Base-by-base conservation (phyloP, 2,888 invertebrate genomes). In the Crepidodera aurea region DNA sequence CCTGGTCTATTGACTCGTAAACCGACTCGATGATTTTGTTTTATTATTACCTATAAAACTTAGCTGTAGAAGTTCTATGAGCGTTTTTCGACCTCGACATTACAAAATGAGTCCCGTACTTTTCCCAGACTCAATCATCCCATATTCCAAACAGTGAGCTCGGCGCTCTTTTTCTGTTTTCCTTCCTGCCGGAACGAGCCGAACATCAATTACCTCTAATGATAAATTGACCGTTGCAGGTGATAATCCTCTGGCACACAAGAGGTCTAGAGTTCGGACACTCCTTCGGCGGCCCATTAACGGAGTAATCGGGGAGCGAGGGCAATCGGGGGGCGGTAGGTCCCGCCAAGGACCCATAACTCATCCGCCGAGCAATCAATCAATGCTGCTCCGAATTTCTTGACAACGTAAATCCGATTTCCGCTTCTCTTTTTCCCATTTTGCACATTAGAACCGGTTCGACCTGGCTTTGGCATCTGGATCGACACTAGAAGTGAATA, bases 401-500 rank as follows among this genome's bases (percentile, higher is more conserved):
- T 77, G 80, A 80, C 80, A 78, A 75, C 76, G 72, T 74, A 77
- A 80, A 79, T 79, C 79, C 79, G 77, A 79, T 78, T 79, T 78
- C 75, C 76, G 77, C 65, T 44, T 54, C 54, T 48, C 55, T 56
- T 51, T 48, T 66, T 69, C 65, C 64, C 61, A 56, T 58, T 66
- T 63, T 51, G 60, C 55, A 61, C 61, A 54, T 54, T 51, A 37
- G 57, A 57, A 48, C 8, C 27, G 57, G 18, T 40, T 40, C 40
- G 18, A 40, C 40, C 40, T 40, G 18, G n/a, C 6, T 12, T 13
- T 34, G 34, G 34, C 34, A 34, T 34, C 22, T 22, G 22, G 22
- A 22, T 22, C 22, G 4, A 12, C 4, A 8, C 29, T 2, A 12
- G 10, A 10, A 8, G 10, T 13, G 10, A 12, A 13, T 34, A 34